A percentile compares a stretch with the other conserved stretches of the same genome.
These are phyloP conservation scores for Lepidurus apus DNA, from an alignment of 1,140 invertebrate genomes.

Conservation along the genomic window DNA sequence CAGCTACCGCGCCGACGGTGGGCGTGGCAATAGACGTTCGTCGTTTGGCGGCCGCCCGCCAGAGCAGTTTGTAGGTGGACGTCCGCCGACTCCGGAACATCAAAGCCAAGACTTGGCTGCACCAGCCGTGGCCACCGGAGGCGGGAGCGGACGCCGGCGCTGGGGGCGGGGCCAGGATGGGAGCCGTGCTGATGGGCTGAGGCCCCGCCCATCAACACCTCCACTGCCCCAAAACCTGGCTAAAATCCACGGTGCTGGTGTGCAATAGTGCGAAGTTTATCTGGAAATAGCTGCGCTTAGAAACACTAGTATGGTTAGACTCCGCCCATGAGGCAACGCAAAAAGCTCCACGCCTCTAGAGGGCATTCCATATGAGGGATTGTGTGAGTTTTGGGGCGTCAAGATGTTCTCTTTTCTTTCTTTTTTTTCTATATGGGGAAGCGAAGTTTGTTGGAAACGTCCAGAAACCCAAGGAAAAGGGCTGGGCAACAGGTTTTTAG, in stretches of 20 bases:
- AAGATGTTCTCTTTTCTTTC: neutral
- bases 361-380: neutral
- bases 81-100: constrained; percentile 65
- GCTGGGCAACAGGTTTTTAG: no score
- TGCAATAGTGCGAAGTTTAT: neutral
- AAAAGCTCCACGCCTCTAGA: neutral
- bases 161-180: constrained; percentile 19
- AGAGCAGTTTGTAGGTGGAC: constrained; percentile 59
- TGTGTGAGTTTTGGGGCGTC: neutral
- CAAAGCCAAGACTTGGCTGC: constrained; percentile 45
- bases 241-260: neutral
- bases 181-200: constrained; percentile 20
- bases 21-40: constrained; percentile 39
- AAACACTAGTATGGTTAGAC: neutral
- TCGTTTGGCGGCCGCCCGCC: constrained; percentile 53
- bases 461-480: no score
- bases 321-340: neutral
- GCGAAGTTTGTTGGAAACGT: no score
- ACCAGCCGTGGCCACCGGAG: constrained; percentile 10
- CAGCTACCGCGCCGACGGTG: constrained; percentile 37
- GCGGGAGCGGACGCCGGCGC: constrained; percentile 17
- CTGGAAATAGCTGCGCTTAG: neutral
- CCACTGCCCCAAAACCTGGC: neutral
- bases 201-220: constrained; percentile 16
- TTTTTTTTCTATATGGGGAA: neutral